Evolutionary conservation across 2,888 invertebrate species (phyloP).

Genomic region (Synanthedon myopaeformis): DNA sequence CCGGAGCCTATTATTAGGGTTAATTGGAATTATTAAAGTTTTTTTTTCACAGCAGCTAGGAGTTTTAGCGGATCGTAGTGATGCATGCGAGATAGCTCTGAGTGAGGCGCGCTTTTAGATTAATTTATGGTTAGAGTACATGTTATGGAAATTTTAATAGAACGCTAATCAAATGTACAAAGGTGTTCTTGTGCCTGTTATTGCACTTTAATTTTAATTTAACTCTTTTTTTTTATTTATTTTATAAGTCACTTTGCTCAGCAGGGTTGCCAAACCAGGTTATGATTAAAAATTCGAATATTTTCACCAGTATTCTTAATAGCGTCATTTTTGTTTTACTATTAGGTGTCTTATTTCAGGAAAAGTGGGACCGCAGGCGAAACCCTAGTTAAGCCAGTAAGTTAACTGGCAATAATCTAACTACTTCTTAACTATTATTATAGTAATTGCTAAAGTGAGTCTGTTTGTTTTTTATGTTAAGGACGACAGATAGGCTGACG

Average conservation of each 20-base stretch:
- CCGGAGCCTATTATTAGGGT: constrained; percentile 64
- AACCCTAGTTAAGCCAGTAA: no score
- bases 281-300: not conserved
- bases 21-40: constrained; percentile 68
- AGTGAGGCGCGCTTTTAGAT: constrained; percentile 49
- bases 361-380: no score
- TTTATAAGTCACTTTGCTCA: not conserved
- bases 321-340: no score
- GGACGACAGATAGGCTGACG: no score
- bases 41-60: constrained; percentile 53
- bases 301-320: no score
- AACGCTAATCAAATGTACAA: constrained; percentile 3
- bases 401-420: no score
- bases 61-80: constrained; percentile 55
- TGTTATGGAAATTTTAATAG: constrained; percentile 54
- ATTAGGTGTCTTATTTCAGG: no score
- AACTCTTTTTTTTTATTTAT: not conserved
- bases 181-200: constrained; percentile 9
- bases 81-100: constrained; percentile 43
- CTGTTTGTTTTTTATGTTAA: no score
- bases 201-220: constrained; percentile 2
- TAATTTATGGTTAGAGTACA: constrained; percentile 49
- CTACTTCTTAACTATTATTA: no score
- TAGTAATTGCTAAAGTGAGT: no score
- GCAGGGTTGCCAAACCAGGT: no score